These are phyloP conservation scores for Tyria jacobaeae DNA, from an alignment of 2,888 invertebrate species.

Conservation along the genomic window DNA sequence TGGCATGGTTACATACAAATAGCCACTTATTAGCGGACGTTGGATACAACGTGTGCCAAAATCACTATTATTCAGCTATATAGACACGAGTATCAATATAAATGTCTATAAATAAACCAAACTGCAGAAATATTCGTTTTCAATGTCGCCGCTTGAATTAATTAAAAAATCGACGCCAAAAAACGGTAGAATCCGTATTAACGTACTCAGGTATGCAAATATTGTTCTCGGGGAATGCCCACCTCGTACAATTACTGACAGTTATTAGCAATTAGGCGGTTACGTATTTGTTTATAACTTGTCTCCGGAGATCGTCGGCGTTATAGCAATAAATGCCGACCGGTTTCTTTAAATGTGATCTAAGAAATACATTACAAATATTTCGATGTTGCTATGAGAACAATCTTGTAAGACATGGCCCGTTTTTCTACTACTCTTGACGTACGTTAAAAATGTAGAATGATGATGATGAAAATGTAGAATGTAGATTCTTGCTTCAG, in stretches of 20 bases:
- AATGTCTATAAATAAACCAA: constrained; percentile 5
- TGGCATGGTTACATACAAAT: neutral
- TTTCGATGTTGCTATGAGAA: constrained; percentile 8
- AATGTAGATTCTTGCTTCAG: too few relatives aligned
- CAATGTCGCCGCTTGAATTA: constrained; percentile 1
- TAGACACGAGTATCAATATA: neutral
- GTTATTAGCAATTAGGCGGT: neutral
- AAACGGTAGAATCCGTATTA: constrained; percentile 17
- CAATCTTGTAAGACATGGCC: neutral
- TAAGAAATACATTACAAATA: constrained; percentile 1
- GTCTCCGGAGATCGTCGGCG: constrained; percentile 13
- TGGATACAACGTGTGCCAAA: too few relatives aligned
- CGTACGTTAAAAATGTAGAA: too few relatives aligned
- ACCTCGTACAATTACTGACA: neutral
- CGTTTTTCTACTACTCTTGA: neutral
- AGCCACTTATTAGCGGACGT: neutral
- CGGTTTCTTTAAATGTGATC: constrained; percentile 10
- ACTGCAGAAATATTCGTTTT: constrained; percentile 3
- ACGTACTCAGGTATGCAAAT: constrained; percentile 26
- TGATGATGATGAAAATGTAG: too few relatives aligned
- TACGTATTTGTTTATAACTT: constrained; percentile 8
- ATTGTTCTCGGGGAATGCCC: constrained; percentile 16
- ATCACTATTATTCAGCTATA: too few relatives aligned
- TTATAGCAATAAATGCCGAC: constrained; percentile 12
- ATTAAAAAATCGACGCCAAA: constrained; percentile 2